Percentiles rank a stretch among this genome's conserved stretches.
These are phyloP conservation scores for Mesopsocus fuscifrons DNA, from an alignment of 2,888 invertebrate genomes.

Conservation along the genomic window DNA sequence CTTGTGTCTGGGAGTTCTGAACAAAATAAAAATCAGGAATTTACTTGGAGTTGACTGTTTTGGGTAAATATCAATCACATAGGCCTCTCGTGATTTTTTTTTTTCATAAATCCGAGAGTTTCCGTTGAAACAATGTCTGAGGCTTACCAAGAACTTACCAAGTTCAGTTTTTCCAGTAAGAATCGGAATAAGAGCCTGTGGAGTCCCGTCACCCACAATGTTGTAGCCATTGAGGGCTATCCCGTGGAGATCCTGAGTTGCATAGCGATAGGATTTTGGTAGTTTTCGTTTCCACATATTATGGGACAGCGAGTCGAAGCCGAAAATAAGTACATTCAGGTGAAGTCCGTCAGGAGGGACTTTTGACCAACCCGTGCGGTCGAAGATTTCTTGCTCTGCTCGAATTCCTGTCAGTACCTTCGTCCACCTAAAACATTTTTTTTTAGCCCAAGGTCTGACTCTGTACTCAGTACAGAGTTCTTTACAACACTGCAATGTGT, in stretches of 20 bases:
- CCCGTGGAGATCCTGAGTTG: constrained; percentile 39
- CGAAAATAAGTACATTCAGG: constrained; percentile 63
- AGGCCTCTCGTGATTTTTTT: too few species aligned
- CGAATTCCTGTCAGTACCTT: constrained; percentile 44
- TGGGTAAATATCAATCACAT: background rate
- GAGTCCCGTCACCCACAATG: constrained; percentile 73
- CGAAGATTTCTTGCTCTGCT: constrained; percentile 26
- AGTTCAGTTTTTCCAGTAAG: constrained; percentile 51
- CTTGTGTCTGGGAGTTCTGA: constrained; percentile 67
- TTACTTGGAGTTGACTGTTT: background rate
- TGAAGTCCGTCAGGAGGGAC: constrained; percentile 29
- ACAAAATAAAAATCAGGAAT: constrained; percentile 1
- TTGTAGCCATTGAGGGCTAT: constrained; percentile 56
- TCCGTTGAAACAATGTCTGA: too few species aligned
- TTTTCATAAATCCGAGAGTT: too few species aligned
- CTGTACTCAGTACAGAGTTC: too few species aligned
- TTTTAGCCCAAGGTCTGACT: too few species aligned
- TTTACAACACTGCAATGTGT: too few species aligned
- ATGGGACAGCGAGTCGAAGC: constrained; percentile 73
- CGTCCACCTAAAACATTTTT: constrained; percentile 37
- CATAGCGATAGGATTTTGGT: constrained; percentile 50
- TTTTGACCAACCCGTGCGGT: constrained; percentile 29
- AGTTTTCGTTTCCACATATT: constrained; percentile 62
- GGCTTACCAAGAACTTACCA: too few species aligned
- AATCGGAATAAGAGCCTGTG: constrained; percentile 72